These are phyloP conservation scores for Microvelia longipes DNA, from an alignment of 1,140 invertebrate species.

Conservation along the genomic window DNA sequence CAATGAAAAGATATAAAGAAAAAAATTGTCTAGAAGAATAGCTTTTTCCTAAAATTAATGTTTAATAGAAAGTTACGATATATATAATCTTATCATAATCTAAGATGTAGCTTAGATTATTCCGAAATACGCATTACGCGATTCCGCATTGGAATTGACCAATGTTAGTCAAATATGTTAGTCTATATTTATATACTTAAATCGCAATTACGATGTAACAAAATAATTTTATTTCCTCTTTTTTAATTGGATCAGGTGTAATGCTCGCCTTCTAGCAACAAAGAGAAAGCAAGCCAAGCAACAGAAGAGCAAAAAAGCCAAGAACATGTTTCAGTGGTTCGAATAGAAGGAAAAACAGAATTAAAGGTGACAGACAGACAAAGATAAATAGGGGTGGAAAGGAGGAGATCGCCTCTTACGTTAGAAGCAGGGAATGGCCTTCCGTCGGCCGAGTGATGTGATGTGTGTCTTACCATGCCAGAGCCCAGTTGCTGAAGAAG, in stretches of 20 bases:
- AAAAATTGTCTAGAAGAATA: too few relatives aligned
- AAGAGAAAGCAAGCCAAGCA: conserved; percentile 6
- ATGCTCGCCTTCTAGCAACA: neutral
- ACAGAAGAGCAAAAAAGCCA: conserved; percentile 1
- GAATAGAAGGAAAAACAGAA: neutral
- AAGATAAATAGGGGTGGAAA: conserved; percentile 20
- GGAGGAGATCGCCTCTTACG: conserved; percentile 42
- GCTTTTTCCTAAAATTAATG: too few relatives aligned
- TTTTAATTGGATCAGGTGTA: conserved; percentile 1
- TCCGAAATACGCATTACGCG: too few relatives aligned
- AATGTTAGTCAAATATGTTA: too few relatives aligned
- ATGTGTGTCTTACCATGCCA: conserved; percentile 69
- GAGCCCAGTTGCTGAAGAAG: conserved; percentile 66
- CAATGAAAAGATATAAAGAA: too few relatives aligned
- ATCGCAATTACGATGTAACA: too few relatives aligned
- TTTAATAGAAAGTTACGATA: too few relatives aligned
- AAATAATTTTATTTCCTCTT: neutral
- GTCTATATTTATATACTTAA: too few relatives aligned
- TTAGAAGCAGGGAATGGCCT: conserved; percentile 45
- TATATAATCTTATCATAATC: too few relatives aligned
- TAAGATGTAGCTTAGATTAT: too few relatives aligned
- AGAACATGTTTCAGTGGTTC: neutral
- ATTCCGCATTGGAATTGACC: too few relatives aligned
- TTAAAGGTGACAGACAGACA: conserved; percentile 8
- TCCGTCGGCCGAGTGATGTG: conserved; percentile 45